Conservation (phyloP, 2,113 vertebrate genomes). For the Macquaria ambigua region DNA sequence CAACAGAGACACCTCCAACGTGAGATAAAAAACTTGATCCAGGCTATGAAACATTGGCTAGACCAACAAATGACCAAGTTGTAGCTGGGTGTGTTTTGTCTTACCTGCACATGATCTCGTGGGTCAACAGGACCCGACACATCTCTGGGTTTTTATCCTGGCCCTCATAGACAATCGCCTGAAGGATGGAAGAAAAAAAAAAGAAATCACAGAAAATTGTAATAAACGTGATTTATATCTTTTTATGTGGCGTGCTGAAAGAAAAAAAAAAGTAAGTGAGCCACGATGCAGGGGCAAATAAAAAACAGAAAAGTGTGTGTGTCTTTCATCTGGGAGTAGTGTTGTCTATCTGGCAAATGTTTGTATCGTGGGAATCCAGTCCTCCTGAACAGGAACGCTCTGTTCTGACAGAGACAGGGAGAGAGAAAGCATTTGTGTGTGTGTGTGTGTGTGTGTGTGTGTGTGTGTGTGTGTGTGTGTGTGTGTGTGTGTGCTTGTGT, state of each 20-base stretch:
- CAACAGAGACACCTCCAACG: slow-evolving; percentile 36
- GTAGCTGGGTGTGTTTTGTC: slow-evolving; percentile 51
- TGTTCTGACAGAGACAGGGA: slow-evolving; percentile 78
- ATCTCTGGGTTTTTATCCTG: slow-evolving; percentile 99
- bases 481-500: slow-evolving; percentile 60
- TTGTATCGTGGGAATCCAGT: slow-evolving; percentile 76
- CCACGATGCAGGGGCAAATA: slow-evolving; percentile 19
- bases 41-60: not conserved
- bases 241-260: slow-evolving; percentile 15
- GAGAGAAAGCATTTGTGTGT: slow-evolving; percentile 62
- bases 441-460: slow-evolving; percentile 47
- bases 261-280: slow-evolving; percentile 38
- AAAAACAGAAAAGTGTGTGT: slow-evolving; percentile 51
- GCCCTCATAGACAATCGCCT: slow-evolving; percentile 97
- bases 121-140: slow-evolving; percentile 96
- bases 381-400: slow-evolving; percentile 75
- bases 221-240: slow-evolving; percentile 13
- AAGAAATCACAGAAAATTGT: slow-evolving; percentile 13
- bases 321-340: slow-evolving; percentile 75
- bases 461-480: slow-evolving; percentile 31
- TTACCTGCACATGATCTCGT: slow-evolving; percentile 99
- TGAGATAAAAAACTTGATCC: slow-evolving; percentile 46
- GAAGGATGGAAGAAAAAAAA: slow-evolving; percentile 52
- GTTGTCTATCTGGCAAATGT: slow-evolving; percentile 74
- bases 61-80: slow-evolving; percentile 5